Evolutionary conservation across 2,888 invertebrate genomes (phyloP), one percentile per base, ranked within the genome.

Genomic region (Drosophila anceps): DNA sequence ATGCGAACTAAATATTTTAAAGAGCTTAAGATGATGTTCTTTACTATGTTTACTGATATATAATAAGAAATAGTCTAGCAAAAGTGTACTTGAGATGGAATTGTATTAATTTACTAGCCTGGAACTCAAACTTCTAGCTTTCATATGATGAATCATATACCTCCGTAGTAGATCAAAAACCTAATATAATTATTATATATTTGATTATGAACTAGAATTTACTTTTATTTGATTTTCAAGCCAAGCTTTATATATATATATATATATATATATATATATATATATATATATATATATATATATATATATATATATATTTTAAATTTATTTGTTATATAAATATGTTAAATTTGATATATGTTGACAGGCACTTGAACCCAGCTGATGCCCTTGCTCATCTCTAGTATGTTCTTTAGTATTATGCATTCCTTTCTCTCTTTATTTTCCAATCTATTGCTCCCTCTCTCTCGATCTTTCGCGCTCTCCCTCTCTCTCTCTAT

Each of bases 351-450:
- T 35, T 15, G 15, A 35, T 53, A 4, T 35, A 3, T 4, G 15
- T 15, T 51, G 51, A 18, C 48, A 50, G 48, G 1, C 29, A 31
- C 18, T 50, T 7, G 31, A 31, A 31, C 18, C 0, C 0, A 5
- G 37, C 37, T 18, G 29, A 7, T 31, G 53, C 53, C 35, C 35
- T 39, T 59, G 71, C 59, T 43, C 69, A 68, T 67, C 70, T 67
- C 68, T 66, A 60, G 44, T 31, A 4, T 18, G 18, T 18, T 35
- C 20, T 62, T 44, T 29, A 29, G 61, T 35, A 41, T 24, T 39
- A 27, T 41, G 51, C 44, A 48, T 27, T 39, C 31, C 51, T 48
- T 48, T 53, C 55, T 55, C 44, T 43, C 41, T 31, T 8, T 27
- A 43, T 43, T 43, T 60, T 62, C 24, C 44, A 27, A 35, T 50